Percentiles rank a stretch among this genome's conserved stretches.
phyloP scores from a whole-genome alignment of 2,888 invertebrate genomes.

The Spisula subtruncata region DNA sequence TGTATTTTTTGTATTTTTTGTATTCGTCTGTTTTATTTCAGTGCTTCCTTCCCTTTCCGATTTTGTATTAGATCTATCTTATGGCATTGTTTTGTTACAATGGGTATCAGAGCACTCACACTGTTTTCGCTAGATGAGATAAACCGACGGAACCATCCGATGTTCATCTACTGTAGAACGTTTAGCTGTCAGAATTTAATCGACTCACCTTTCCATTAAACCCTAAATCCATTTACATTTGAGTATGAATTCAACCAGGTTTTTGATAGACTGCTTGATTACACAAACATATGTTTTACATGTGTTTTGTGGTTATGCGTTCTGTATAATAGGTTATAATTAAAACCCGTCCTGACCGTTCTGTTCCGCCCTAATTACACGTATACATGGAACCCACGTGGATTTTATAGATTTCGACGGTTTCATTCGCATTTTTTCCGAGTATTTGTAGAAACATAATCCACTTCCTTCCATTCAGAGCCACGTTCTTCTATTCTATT shows the following conservation, averaged over 20 bases:
- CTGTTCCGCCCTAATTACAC: neutral
- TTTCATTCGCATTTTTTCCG: neutral
- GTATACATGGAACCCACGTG: neutral
- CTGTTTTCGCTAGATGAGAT: neutral
- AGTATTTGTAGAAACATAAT: conserved; percentile 8
- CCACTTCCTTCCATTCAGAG: neutral
- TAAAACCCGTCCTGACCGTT: conserved; percentile 26
- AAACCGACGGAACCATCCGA: neutral
- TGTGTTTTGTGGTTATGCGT: conserved; percentile 34
- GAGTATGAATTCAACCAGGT: conserved; percentile 26
- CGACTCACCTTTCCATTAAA: conserved; percentile 32
- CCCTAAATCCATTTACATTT: conserved; percentile 36
- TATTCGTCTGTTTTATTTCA: no score
- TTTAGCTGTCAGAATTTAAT: conserved; percentile 33
- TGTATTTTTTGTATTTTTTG: no score
- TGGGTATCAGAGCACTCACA: neutral
- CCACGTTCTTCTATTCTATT: neutral
- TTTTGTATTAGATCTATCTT: neutral
- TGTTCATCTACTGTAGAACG: neutral
- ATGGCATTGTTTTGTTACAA: neutral
- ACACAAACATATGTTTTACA: conserved; percentile 40
- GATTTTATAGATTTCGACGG: neutral
- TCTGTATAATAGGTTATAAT: conserved; percentile 29
- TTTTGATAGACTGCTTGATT: conserved; percentile 29
- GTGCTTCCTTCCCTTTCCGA: no score